Conservation (phyloP, 2,797 vertebrate species). For the Oreortyx pictus region DNA sequence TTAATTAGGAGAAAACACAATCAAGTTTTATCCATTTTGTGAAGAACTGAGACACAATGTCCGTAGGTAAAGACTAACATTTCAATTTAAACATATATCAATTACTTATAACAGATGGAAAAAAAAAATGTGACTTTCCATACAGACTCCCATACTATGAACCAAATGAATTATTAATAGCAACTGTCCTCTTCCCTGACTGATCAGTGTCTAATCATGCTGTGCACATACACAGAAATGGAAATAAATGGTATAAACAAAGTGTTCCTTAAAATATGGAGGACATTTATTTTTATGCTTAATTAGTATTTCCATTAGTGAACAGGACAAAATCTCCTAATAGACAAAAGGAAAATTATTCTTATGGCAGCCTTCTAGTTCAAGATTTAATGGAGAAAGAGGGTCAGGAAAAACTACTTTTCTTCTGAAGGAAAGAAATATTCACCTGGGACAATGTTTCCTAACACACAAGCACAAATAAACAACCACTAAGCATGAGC, state of each 20-base stretch:
- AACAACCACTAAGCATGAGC: conserved; percentile 29
- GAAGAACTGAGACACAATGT: background rate
- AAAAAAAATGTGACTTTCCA: conserved; percentile 25
- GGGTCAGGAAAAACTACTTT: background rate
- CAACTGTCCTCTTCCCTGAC: conserved; percentile 32
- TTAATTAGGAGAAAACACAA: background rate
- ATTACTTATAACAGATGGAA: background rate
- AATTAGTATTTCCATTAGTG: background rate
- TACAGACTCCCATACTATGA: conserved; percentile 24
- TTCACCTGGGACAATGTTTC: conserved; percentile 22
- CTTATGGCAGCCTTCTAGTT: background rate
- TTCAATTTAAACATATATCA: conserved; percentile 6
- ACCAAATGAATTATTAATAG: conserved; percentile 65
- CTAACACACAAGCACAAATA: background rate
- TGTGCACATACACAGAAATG: conserved; percentile 9
- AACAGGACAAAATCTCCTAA: conserved; percentile 14
- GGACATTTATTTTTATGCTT: conserved; percentile 54
- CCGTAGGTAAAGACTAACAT: background rate
- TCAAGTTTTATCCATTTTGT: background rate
- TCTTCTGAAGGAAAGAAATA: background rate
- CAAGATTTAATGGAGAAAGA: background rate
- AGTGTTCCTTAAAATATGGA: conserved; percentile 21
- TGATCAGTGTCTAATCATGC: conserved; percentile 47
- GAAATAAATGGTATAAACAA: conserved; percentile 42
- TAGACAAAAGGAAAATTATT: background rate